Evolutionary conservation across 2,113 vertebrate genomes (phyloP).

Genomic region (Chloropsis cyanopogon): DNA sequence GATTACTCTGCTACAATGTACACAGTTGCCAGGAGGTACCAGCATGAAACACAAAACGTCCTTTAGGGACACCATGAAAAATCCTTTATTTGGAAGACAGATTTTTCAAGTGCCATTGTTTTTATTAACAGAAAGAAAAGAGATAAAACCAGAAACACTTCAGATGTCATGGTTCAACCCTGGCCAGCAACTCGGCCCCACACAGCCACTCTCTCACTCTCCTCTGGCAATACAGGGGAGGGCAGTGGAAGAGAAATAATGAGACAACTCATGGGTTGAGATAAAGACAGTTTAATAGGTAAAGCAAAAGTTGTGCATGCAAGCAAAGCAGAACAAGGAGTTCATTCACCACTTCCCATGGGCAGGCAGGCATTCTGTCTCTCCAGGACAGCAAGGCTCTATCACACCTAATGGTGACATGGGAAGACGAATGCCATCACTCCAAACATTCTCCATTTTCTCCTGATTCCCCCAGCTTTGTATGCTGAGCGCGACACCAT

Average conservation of each 20-base stretch:
- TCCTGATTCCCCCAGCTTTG: not conserved
- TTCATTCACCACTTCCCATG: not conserved
- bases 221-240: not conserved
- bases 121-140: not conserved
- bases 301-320: not conserved
- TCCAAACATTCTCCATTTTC: not conserved
- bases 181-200: not conserved
- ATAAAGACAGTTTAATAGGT: not conserved
- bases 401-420: fast-evolving
- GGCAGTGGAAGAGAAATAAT: not conserved
- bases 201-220: fast-evolving
- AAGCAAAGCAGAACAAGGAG: not conserved
- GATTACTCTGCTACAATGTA: not conserved
- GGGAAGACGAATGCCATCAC: not conserved
- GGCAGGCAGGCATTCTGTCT: not conserved
- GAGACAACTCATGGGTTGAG: not conserved
- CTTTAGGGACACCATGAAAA: not conserved
- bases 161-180: not conserved
- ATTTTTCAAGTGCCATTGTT: not conserved
- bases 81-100: not conserved
- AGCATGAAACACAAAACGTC: not conserved
- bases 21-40: not conserved
- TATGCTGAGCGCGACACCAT: too few relatives aligned
- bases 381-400: not conserved
- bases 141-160: not conserved